Evolutionary conservation across 2,888 invertebrate genomes (phyloP), one percentile per base, ranked within the genome.

Genomic region (Agrilus mali): DNA sequence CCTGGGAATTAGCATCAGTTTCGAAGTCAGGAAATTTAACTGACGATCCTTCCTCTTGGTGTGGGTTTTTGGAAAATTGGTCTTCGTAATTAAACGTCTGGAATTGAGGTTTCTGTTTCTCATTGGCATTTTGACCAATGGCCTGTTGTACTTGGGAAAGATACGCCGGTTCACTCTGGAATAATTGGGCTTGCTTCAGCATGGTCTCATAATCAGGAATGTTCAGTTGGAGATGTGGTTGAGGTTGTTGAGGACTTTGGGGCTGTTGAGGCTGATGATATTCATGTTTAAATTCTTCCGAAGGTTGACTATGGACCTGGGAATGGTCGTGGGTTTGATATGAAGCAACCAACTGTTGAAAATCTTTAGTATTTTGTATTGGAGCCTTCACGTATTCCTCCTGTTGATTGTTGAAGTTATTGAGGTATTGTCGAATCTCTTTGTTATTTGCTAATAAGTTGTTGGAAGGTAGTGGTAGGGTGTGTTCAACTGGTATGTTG

Each of bases 21-120:
- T 27, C 27, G 27, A 59, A 58, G 6, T 52, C 50, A 2, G 58
- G 55, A 7, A 57, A 53, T 36, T 59, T 55, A 20, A 57, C 50
- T 7, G 53, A 51, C 1, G 55, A 53, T 15, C 32, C 37, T 10
- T 48, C 34, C 1, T 50, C 27, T 14, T 42, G 16, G 33, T 48
- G 44, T 13, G 51, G 51, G 15, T 53, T 50, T 39, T 56, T 55
- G 44, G 54, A 51, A 13, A 60, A 59, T 43, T 65, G 64, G 48
- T 70, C 69, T 47, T 68, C 66, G 51, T 69, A 70, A 50, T 69
- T 68, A 55, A 69, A 70, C 3, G 64, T 61, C n/a, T 69, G 66
- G 46, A 54, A 65, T 38, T 67, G 64, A 1, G 65, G 64, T 36
- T 60, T 63, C 47, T 71, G 70, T 46, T 70, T 47, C 15, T 47